Evolutionary conservation across 2,888 invertebrate genomes (phyloP), one percentile per base, ranked within the genome.

Genomic region (Drosophila aldrichi): DNA sequence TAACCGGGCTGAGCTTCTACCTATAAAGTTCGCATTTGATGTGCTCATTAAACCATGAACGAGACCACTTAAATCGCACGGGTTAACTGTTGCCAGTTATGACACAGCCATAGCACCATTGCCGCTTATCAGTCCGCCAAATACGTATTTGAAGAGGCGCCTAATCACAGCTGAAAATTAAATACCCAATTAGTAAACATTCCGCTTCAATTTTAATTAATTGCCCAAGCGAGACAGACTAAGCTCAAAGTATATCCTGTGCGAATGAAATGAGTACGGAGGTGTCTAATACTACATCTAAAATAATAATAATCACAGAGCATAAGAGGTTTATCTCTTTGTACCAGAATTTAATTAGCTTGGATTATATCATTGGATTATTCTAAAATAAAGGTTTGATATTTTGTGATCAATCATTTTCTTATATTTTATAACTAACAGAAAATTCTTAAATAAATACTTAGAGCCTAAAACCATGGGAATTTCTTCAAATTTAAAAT

Each of bases 1-100:
- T 61, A 73, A 48, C 57, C 60, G 49, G 36, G 55, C 44, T 20
- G n/a, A 41, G 25, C 20, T 48, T 40, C 34, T 44, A 46, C 49
- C 80, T 73, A 76, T 86, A 86, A 88, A 81, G 75, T 74, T 70
- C 51, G 68, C 76, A 76, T 82, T 77, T 74, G 85, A 79, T 77
- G 73, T 68, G 79, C 84, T 88, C 82, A 82, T 82, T 84, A 86
- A 84, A 74, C 77, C 70, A 70, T 75, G 64, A 69, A 58, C 48
- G 49, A 65, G 67, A 68, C 77, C 77, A 77, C 80, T 82, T 78
- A 76, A 73, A 75, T 63, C 44, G 49, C 55, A 48, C 44, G 48
- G 58, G 69, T 61, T 72, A 72, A 60, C 70, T 65, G 70, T 85
- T 75, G 71, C 70, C 58, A 59, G 36, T 73, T 71, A 75, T 77